Evolutionary conservation across 2,797 vertebrate species (phyloP).

Genomic region (Pelobates cultripes): DNA sequence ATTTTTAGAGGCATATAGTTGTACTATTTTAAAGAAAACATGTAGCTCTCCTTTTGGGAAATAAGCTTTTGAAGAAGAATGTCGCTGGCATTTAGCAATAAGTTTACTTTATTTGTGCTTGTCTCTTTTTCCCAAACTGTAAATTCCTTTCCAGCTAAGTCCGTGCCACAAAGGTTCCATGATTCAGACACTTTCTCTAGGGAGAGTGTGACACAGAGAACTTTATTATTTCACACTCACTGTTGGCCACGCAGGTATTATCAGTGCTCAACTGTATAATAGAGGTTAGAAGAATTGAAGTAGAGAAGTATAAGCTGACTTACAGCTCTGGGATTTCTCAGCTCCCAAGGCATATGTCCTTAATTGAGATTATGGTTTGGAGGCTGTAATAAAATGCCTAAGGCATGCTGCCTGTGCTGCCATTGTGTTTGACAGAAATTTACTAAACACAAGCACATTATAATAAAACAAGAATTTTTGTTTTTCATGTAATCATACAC

Average conservation of each 20-base stretch:
- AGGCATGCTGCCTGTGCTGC: slow-evolving; percentile 11
- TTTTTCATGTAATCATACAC: background rate
- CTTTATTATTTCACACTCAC: slow-evolving; percentile 38
- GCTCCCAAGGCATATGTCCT: slow-evolving; percentile 56
- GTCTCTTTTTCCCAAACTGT: slow-evolving; percentile 11
- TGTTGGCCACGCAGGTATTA: slow-evolving; percentile 53
- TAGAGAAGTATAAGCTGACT: slow-evolving; percentile 53
- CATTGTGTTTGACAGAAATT: slow-evolving; percentile 13
- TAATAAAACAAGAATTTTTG: slow-evolving; percentile 8
- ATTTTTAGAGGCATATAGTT: too few species aligned
- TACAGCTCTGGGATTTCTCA: slow-evolving; percentile 46
- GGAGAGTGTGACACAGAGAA: slow-evolving; percentile 49
- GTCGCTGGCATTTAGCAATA: slow-evolving; percentile 52
- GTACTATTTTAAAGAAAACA: slow-evolving; percentile 50
- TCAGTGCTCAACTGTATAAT: slow-evolving; percentile 57
- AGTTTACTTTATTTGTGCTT: slow-evolving; percentile 13
- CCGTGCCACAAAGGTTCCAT: slow-evolving; percentile 37
- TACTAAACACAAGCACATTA: slow-evolving; percentile 27
- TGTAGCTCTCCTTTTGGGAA: slow-evolving; percentile 50
- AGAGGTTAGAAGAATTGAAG: slow-evolving; percentile 58
- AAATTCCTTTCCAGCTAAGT: slow-evolving; percentile 49
- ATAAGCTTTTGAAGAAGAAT: slow-evolving; percentile 7
- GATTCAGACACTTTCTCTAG: slow-evolving; percentile 47
- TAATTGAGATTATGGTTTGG: slow-evolving; percentile 58
- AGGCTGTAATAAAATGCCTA: slow-evolving; percentile 52